These are phyloP conservation scores for Scelioninae gen. 1 DNA, from an alignment of 2,888 invertebrate species.

Conservation along the genomic window DNA sequence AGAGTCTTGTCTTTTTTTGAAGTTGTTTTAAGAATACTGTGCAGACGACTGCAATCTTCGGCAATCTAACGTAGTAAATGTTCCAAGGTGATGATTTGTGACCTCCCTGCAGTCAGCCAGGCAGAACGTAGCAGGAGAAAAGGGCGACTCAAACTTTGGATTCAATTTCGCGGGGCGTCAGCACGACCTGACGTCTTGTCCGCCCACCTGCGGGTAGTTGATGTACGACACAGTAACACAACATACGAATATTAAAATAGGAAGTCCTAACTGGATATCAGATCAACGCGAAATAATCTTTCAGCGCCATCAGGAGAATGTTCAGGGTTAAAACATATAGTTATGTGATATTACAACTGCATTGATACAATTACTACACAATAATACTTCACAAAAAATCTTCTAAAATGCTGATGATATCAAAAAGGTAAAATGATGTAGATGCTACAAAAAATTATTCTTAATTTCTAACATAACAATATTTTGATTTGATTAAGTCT, in stretches of 20 bases:
- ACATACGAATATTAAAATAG: constrained; percentile 69
- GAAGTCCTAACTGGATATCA: constrained; percentile 64
- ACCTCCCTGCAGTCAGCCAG: constrained; percentile 78
- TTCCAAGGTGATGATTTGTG: constrained; percentile 84
- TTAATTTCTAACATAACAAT: too few species aligned
- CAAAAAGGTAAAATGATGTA: too few species aligned
- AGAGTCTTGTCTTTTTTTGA: constrained; percentile 38
- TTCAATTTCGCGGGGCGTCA: constrained; percentile 84
- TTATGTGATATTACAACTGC: constrained; percentile 9
- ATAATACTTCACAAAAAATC: constrained; percentile 1
- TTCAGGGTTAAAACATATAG: constrained; percentile 3
- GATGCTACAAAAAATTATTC: too few species aligned
- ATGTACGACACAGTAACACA: constrained; percentile 72
- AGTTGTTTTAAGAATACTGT: constrained; percentile 40
- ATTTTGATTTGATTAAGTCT: too few species aligned
- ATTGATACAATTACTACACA: constrained; percentile 32
- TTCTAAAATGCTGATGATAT: too few species aligned
- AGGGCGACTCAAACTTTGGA: constrained; percentile 81
- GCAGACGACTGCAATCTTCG: constrained; percentile 80
- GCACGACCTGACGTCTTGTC: constrained; percentile 81
- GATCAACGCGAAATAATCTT: constrained; percentile 58
- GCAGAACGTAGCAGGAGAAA: constrained; percentile 71
- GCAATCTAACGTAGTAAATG: constrained; percentile 82
- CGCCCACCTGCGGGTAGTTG: constrained; percentile 80
- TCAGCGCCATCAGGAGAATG: constrained; percentile 39